phyloP scores from a whole-genome alignment of 2,797 vertebrate species.

The Cheirogaleus major region DNA sequence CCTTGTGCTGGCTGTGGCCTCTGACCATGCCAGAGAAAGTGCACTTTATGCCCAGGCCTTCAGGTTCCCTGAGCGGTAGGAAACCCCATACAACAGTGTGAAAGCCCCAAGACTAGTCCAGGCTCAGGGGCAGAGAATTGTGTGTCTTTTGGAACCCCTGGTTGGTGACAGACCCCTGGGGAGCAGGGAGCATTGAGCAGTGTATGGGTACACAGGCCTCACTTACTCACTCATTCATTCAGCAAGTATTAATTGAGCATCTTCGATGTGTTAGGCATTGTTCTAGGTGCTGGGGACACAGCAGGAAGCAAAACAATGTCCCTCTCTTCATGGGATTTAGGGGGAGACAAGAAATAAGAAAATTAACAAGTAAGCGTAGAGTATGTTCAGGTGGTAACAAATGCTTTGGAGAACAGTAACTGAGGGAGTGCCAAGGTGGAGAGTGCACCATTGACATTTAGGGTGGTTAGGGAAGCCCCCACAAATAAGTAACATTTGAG shows the following conservation, averaged over 20 bases:
- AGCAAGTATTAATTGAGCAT: not conserved
- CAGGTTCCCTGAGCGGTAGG: not conserved
- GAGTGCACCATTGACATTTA: not conserved
- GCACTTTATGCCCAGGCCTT: not conserved
- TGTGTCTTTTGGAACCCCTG: not conserved
- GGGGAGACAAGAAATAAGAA: not conserved
- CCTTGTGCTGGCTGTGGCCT: not conserved
- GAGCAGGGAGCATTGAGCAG: not conserved
- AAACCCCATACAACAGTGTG: not conserved
- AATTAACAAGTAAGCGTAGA: not conserved
- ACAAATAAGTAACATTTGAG: not conserved
- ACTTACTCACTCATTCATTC: not conserved
- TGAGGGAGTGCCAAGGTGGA: not conserved
- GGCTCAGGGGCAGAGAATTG: not conserved
- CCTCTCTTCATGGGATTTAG: not conserved
- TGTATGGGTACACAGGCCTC: too few species aligned
- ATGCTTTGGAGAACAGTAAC: not conserved
- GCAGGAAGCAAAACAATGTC: not conserved
- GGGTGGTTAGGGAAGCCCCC: not conserved
- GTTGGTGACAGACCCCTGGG: not conserved
- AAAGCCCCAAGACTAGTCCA: not conserved
- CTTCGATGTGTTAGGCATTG: not conserved
- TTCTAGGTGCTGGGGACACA: not conserved
- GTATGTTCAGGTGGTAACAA: not conserved
- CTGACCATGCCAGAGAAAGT: not conserved